These are phyloP conservation scores for Psilopogon haemacephalus DNA, from an alignment of 2,113 vertebrate genomes.

Conservation along the genomic window DNA sequence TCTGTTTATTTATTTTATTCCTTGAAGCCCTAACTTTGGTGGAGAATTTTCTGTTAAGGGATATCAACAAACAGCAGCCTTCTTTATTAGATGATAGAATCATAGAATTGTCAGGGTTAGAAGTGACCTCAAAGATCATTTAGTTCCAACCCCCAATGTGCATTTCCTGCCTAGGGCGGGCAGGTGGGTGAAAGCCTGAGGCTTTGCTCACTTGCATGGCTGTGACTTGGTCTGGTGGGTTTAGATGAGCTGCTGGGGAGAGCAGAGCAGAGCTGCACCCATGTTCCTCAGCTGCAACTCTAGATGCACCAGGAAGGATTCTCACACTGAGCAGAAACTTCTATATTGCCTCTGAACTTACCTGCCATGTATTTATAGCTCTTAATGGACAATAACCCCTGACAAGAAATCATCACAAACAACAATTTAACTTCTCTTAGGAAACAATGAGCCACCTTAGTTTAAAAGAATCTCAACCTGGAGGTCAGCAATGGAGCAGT, in stretches of 20 bases:
- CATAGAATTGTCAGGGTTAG: no score
- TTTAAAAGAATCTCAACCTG: background rate
- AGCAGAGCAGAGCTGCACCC: background rate
- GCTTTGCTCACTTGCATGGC: background rate
- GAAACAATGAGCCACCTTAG: background rate
- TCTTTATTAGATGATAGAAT: background rate
- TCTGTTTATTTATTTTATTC: background rate
- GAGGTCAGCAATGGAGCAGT: constrained; percentile 14
- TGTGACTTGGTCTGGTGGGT: background rate
- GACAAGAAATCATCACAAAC: background rate
- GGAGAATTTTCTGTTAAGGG: background rate
- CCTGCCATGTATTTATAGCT: background rate
- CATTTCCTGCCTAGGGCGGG: background rate
- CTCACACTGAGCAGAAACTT: fast-evolving
- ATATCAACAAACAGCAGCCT: background rate
- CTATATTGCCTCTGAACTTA: background rate
- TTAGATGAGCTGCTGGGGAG: background rate
- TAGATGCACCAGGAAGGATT: background rate
- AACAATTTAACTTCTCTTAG: background rate
- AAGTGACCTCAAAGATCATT: no score
- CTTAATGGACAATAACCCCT: background rate
- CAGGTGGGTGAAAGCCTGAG: background rate
- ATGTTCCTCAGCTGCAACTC: background rate
- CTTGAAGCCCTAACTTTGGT: background rate
- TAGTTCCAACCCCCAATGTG: no score